Evolutionary conservation across 2,888 invertebrate genomes (phyloP), one percentile per base, ranked within the genome.

Genomic region (Phymatocera aterrima): DNA sequence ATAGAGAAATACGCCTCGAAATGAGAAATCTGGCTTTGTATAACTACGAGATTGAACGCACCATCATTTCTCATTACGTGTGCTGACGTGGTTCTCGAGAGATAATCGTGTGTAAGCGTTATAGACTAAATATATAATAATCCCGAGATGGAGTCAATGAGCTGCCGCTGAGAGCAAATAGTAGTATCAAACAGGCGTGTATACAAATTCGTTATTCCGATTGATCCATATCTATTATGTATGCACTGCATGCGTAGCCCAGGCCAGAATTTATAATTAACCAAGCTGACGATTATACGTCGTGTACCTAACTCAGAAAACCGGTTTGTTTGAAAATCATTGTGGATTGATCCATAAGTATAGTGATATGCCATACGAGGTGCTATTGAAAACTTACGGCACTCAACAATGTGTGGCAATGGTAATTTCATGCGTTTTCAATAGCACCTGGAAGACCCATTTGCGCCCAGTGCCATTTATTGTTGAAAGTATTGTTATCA

Each of bases 61-160:
- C 48, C 51, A 51, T 51, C 24, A 51, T 72, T 72, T 51, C 34
- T 51, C 12, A 72, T 48, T 5, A 31, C 6, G 51, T 34, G 72
- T 72, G 51, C 28, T 72, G 21, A 72, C 46, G 28, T 10, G 51
- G 51, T n/a, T 72, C n/a, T n/a, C 72, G 34, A 51, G 24, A 31
- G 48, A 51, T 72, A 24, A 72, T 72, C 72, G 72, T 34, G 72
- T 72, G 48, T 51, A 34, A 72, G 51, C 51, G 10, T n/a, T n/a
- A n/a, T n/a, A n/a, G n/a, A 72, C 34, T 10, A 34, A 34, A 72
- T 48, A n/a, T n/a, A 72, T 72, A 72, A 48, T 48, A 34, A 72
- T 72, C 51, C 34, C 31, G 46, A 28, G 31, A 72, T 34, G 51
- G 21, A 72, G 72, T 72, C 51, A 72, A 34, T 51, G 70, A 72